Conservation (phyloP, 2,888 invertebrate genomes). For the Macrophya alboannulata region DNA sequence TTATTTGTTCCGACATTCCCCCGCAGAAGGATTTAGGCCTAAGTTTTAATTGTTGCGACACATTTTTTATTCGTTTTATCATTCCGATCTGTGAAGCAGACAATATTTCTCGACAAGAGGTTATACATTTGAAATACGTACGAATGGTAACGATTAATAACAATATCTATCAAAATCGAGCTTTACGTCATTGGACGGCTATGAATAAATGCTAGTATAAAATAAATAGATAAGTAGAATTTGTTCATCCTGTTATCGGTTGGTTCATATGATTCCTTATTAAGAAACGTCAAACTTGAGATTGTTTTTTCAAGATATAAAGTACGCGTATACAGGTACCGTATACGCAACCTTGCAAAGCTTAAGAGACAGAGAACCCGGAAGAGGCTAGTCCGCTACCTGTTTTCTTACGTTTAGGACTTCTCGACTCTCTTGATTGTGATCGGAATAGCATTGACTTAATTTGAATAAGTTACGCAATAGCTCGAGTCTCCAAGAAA, state of each 20-base stretch:
- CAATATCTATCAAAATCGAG: neutral
- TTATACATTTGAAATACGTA: neutral
- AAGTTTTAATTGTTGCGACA: neutral
- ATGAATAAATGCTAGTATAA: too few relatives aligned
- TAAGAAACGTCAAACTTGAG: neutral
- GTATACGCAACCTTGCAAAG: conserved; percentile 5
- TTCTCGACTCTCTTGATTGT: conserved; percentile 21
- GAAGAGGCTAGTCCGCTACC: conserved; percentile 23
- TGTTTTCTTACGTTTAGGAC: conserved; percentile 12
- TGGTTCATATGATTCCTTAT: neutral
- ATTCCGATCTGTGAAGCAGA: neutral
- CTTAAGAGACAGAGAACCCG: conserved; percentile 31
- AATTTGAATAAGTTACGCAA: conserved; percentile 38
- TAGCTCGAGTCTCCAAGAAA: neutral
- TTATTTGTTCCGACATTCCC: neutral
- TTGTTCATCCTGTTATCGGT: neutral
- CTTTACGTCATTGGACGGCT: neutral
- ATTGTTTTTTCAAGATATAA: neutral
- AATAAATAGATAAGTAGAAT: neutral
- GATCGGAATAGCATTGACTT: conserved; percentile 34
- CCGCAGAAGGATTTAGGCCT: neutral
- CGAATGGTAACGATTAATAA: neutral
- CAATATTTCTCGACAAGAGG: neutral
- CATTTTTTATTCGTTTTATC: neutral
- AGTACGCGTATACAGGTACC: neutral